These are phyloP conservation scores for Pseudolaguvia tuberculata DNA, from an alignment of 2,113 vertebrate genomes.

Conservation along the genomic window DNA sequence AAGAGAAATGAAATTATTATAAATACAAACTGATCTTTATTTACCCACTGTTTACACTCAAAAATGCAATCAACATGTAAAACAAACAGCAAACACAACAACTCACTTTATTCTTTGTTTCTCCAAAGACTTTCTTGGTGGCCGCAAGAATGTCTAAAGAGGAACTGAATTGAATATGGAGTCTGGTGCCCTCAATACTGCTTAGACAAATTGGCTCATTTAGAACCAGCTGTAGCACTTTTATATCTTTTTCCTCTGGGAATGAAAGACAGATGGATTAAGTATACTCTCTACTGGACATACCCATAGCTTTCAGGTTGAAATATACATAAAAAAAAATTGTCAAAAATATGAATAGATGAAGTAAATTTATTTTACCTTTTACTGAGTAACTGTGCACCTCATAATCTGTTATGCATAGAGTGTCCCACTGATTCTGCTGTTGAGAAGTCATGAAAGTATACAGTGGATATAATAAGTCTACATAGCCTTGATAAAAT, in stretches of 20 bases:
- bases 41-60: too few species aligned
- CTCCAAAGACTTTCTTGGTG: slow-evolving; percentile 70
- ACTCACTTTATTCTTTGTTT: slow-evolving; percentile 76
- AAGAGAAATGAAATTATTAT: too few species aligned
- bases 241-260: slow-evolving; percentile 72
- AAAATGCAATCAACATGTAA: too few species aligned
- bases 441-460: slow-evolving; percentile 42
- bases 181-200: slow-evolving; percentile 69
- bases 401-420: slow-evolving; percentile 79
- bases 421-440: slow-evolving; percentile 88
- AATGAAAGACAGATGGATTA: slow-evolving; percentile 14
- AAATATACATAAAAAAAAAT: not conserved
- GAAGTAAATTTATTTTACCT: slow-evolving; percentile 68
- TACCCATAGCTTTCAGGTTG: not conserved
- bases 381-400: slow-evolving; percentile 76
- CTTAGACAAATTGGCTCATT: slow-evolving; percentile 67
- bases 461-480: too few species aligned
- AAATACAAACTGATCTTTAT: too few species aligned
- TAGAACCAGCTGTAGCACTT: slow-evolving; percentile 73
- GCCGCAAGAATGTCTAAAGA: slow-evolving; percentile 76
- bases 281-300: not conserved
- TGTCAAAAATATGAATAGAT: not conserved
- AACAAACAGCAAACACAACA: slow-evolving; percentile 16
- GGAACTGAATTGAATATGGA: slow-evolving; percentile 80
- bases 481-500: too few species aligned